phyloP scores from a whole-genome alignment of 2,797 vertebrate genomes.

The Rhinogobio ventralis region DNA sequence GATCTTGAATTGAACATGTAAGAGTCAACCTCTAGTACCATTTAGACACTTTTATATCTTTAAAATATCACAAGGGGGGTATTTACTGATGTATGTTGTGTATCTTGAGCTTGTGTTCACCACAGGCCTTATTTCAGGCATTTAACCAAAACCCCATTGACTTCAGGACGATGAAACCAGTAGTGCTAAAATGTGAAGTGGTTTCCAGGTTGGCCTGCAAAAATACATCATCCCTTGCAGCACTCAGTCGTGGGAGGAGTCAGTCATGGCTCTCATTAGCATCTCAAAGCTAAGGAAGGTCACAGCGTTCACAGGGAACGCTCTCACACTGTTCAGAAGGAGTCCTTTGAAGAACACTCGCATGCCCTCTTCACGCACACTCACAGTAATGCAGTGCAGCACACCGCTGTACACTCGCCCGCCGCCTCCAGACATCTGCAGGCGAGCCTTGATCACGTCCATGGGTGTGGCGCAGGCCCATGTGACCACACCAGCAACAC shows the following conservation, averaged over 20 bases:
- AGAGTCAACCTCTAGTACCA: not conserved
- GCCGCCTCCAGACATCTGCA: slow-evolving; percentile 84
- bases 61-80: not conserved
- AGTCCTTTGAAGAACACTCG: slow-evolving; percentile 84
- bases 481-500: slow-evolving; percentile 79
- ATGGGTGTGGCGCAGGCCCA: slow-evolving; percentile 85
- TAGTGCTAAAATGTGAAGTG: not conserved
- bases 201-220: not conserved
- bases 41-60: not conserved
- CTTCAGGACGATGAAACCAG: not conserved
- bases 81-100: not conserved
- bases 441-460: slow-evolving; percentile 86
- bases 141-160: not conserved
- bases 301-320: slow-evolving; percentile 87
- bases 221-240: not conserved
- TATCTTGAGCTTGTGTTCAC: not conserved
- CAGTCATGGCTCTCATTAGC: slow-evolving; percentile 70
- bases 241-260: not conserved
- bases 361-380: slow-evolving; percentile 79
- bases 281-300: slow-evolving; percentile 86
- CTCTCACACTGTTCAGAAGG: slow-evolving; percentile 82
- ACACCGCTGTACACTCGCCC: slow-evolving; percentile 76
- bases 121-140: not conserved
- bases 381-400: slow-evolving; percentile 80
- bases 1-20: no score